Base-by-base conservation (phyloP, 2,888 invertebrate genomes). In the Archips xylosteana region DNA sequence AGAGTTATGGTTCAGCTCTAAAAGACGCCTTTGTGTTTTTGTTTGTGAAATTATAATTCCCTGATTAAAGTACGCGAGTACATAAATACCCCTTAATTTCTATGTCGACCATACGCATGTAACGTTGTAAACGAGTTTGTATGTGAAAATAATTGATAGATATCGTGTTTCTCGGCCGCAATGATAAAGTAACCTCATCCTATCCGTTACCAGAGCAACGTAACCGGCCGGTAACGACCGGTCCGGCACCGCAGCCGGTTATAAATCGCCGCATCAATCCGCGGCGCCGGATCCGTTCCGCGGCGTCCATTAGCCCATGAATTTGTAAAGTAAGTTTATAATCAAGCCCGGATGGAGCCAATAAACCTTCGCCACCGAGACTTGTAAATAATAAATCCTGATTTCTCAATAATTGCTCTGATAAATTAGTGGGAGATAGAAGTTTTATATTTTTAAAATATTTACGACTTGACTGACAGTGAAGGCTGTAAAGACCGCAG, bases 261-360 rank as follows among this genome's bases (percentile, higher is more conserved):
- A 71, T 71, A 60, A 70, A 65, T 71, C 47, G 64, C 13, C 49
- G 32, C n/a, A 39, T 45, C 47, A 39, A 34, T 34, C 15, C 6
- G 15, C 68, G 63, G 45, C 36, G 39, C 39, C 65, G 65, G 36
- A 39, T 45, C 36, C 45, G 42, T 54, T 12, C 42, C 51, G 51
- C 51, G 51, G 15, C 57, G 57, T 3, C 10, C 57, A 32, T 64
- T 49, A 39, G n/a, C 59, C 70, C 15, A 32, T 45, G 39, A 65
- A 65, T 42, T 49, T 51, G 42, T 32, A 60, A 42, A 60, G 49
- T 9, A 59, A 49, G 13, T 32, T 42, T 62, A 34, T 60, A 15
- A 47, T 60, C 47, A 49, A 12, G 51, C 8, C 42, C 61, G 39
- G 61, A n/a, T 12, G 15, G 65, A 23, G n/a, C 59, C 47, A 49